Base-by-base conservation (phyloP, 2,888 invertebrate species). In the Leucozona laternaria region DNA sequence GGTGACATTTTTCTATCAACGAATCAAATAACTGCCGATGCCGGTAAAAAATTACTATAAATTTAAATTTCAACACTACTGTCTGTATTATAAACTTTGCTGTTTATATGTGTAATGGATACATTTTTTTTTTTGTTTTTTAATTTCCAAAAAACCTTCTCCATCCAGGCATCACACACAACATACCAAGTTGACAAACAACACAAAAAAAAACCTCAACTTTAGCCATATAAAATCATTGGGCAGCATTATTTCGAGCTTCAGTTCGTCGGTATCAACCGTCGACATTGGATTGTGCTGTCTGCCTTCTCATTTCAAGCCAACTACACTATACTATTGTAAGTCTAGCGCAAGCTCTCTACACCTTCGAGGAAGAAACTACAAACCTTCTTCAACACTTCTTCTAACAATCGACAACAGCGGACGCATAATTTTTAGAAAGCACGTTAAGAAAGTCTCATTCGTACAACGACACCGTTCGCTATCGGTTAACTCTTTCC, bases 211-310 rank as follows among this genome's bases (percentile, higher is more conserved):
- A 82, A 62, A 45, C 37, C 79, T 70, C 86, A 86, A 79, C 79
- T 82, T 86, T 78, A 58, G 86, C 71, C 81, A 81, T 86, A 86
- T 86, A 86, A 86, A 86, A 78, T 82, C 86, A 82, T 64, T 82
- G 86, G 78, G 60, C 78, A 82, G 70, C 62, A 79, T 79, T 81
- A 86, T 86, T 82, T 79, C 82, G 78, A 86, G 79, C 86, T 86
- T 86, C 86, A 86, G 86, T 86, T 79, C 78, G 82, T 86, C 78
- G 71, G 82, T 82, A 86, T 82, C 86, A 86, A 86, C 78, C 82
- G 86, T 86, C 78, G 86, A 71, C 86, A 82, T 86, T 86, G 86
- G 82, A 79, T 79, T 86, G 78, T 82, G 70, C 64, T 82, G 58
- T 71, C 55, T 60, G 34, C 71, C 43, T 55, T 22, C 48, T 78